Percentiles rank a stretch among this genome's conserved stretches.
phyloP scores from a whole-genome alignment of 2,113 vertebrate genomes.

The Corythornis cristatus region DNA sequence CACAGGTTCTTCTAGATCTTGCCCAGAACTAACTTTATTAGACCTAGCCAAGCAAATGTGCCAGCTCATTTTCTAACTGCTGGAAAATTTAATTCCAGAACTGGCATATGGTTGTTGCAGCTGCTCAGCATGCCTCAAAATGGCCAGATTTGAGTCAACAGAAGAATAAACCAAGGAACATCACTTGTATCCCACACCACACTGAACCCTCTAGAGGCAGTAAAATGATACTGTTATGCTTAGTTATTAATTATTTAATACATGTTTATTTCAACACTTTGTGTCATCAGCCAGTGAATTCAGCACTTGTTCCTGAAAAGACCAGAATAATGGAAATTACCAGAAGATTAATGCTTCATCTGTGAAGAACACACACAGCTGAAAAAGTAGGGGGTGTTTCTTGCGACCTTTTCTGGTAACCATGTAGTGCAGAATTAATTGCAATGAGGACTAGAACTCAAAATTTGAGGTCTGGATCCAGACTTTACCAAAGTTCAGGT shows the following conservation, averaged over 20 bases:
- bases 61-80: slow-evolving; percentile 63
- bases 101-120: neutral
- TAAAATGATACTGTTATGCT: neutral
- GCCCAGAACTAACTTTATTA: slow-evolving; percentile 4
- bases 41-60: slow-evolving; percentile 51
- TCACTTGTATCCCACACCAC: neutral
- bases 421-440: neutral
- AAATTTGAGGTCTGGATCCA: neutral
- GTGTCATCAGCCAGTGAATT: slow-evolving; percentile 12
- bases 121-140: slow-evolving; percentile 12
- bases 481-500: neutral
- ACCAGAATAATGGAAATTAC: neutral
- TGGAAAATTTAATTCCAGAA: slow-evolving; percentile 40
- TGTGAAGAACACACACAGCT: neutral
- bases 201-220: neutral
- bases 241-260: slow-evolving; percentile 35
- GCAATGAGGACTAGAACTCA: neutral
- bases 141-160: neutral
- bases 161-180: neutral
- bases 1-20: slow-evolving; percentile 47
- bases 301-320: neutral
- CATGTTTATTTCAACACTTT: slow-evolving; percentile 39
- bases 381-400: neutral
- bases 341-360: neutral
- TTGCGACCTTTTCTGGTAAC: neutral